Evolutionary conservation across 2,888 invertebrate genomes (phyloP).

Genomic region (Spilarctia lutea): DNA sequence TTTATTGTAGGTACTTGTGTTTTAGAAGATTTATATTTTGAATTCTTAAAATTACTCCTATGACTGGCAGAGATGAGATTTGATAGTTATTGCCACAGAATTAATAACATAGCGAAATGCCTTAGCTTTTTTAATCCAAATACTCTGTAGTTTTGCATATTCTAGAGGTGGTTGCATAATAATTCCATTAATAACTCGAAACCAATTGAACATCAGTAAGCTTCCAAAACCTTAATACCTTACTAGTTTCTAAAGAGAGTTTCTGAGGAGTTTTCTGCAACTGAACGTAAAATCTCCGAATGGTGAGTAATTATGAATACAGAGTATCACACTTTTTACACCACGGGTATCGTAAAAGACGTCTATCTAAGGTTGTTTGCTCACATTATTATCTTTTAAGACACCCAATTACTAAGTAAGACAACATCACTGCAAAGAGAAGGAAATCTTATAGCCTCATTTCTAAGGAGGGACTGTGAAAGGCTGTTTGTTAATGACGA

Average conservation of each 20-base stretch:
- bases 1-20: background rate
- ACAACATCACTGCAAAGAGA: too few relatives aligned
- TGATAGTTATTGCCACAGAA: background rate
- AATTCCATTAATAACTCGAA: background rate
- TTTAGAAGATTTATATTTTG: background rate
- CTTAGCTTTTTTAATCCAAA: background rate
- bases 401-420: too few relatives aligned
- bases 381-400: too few relatives aligned
- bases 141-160: background rate
- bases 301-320: too few relatives aligned
- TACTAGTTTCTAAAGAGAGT: background rate
- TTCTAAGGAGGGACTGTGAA: too few relatives aligned
- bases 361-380: too few relatives aligned
- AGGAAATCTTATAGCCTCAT: too few relatives aligned
- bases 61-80: background rate
- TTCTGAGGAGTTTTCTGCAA: background rate
- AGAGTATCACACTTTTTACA: too few relatives aligned
- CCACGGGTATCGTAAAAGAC: too few relatives aligned
- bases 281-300: too few relatives aligned
- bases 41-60: background rate
- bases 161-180: background rate
- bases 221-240: background rate
- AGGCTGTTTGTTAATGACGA: too few relatives aligned
- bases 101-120: too few relatives aligned
- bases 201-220: background rate